These are phyloP conservation scores for Porites lutea DNA, from an alignment of 64 coral and sea anemone species.

Conservation along the genomic window DNA sequence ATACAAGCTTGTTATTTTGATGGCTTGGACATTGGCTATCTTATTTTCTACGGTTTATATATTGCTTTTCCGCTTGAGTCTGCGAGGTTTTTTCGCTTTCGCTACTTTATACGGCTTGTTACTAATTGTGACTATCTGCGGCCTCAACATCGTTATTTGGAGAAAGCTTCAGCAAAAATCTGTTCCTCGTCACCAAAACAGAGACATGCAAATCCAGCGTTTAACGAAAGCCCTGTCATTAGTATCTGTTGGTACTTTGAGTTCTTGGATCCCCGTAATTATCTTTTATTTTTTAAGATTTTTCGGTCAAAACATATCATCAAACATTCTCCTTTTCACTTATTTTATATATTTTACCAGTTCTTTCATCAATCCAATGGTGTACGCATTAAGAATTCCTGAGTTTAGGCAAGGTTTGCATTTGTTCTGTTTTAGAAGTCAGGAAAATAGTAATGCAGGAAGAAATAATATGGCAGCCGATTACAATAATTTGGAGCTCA, in stretches of 20 bases:
- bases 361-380: not conserved
- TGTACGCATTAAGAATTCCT: not conserved
- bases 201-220: not conserved
- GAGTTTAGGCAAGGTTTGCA: not conserved
- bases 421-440: not conserved
- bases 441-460: not conserved
- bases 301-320: not conserved
- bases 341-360: not conserved
- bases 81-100: not conserved
- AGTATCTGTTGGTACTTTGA: not conserved
- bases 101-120: not conserved
- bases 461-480: not conserved
- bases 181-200: not conserved
- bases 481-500: no score
- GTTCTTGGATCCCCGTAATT: not conserved
- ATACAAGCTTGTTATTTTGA: no score
- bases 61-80: no score
- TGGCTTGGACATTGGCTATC: no score
- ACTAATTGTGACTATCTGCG: not conserved
- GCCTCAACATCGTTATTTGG: not conserved
- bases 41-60: no score
- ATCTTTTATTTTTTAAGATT: no score
- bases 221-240: constrained; percentile 1
- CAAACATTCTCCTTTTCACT: not conserved
- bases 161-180: not conserved